A percentile compares a stretch with the other conserved stretches of the same genome.
Evolutionary conservation across 2,888 invertebrate genomes (phyloP).

Genomic region (Tuta absoluta): DNA sequence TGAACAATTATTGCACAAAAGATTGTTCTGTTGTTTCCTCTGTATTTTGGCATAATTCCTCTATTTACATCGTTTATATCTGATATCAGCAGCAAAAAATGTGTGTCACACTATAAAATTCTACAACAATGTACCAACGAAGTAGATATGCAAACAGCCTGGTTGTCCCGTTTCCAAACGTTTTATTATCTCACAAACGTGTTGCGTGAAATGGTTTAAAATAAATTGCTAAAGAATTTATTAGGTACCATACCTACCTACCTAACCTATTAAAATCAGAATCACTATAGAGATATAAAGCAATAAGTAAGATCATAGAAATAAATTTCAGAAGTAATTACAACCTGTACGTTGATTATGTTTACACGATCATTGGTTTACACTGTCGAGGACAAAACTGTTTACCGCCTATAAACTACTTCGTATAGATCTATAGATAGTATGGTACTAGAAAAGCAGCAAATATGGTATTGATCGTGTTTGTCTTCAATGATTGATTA

Average conservation of each 20-base stretch:
- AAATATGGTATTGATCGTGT: neutral
- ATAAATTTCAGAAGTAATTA: neutral
- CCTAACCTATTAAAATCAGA: too few species aligned
- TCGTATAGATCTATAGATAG: neutral
- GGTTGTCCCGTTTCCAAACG: conserved; percentile 16
- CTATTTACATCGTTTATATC: neutral
- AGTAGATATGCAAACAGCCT: conserved; percentile 13
- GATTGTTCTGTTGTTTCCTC: too few species aligned
- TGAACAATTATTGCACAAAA: too few species aligned
- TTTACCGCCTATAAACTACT: neutral
- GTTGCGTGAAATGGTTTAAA: neutral
- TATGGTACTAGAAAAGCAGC: neutral
- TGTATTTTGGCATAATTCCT: neutral
- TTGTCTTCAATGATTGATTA: conserved; percentile 2
- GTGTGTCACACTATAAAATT: conserved; percentile 13
- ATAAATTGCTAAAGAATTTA: neutral
- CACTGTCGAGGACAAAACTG: conserved; percentile 5
- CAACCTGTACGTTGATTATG: conserved; percentile 6
- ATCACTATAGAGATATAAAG: neutral
- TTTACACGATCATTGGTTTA: neutral
- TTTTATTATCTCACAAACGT: conserved; percentile 12
- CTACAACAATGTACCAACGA: neutral
- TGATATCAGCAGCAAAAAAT: conserved; percentile 6
- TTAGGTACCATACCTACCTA: too few species aligned
- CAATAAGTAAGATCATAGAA: neutral